These are phyloP conservation scores for Leptopilina clavipes DNA, from an alignment of 1,140 invertebrate species.

Conservation along the genomic window DNA sequence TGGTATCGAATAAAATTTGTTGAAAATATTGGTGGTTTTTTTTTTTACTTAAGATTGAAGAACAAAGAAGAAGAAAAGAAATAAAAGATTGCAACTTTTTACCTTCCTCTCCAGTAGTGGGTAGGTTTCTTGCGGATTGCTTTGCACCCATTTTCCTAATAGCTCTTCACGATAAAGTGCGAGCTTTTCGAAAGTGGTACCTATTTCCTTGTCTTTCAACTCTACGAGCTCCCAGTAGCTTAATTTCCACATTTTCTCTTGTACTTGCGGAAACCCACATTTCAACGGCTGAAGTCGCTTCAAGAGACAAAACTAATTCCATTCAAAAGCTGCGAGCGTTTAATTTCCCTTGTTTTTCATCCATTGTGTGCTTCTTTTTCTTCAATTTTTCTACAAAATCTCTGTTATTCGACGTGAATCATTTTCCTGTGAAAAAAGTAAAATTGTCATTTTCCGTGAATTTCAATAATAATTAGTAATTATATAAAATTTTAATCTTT, in stretches of 20 bases:
- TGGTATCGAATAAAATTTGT: no score
- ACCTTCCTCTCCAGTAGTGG: conserved; percentile 71
- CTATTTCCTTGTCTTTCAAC: conserved; percentile 32
- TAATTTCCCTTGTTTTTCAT: neutral
- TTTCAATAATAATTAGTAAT: neutral
- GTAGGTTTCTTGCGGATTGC: conserved; percentile 65
- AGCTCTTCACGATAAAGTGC: conserved; percentile 47
- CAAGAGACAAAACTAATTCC: conserved; percentile 10
- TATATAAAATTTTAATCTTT: no score
- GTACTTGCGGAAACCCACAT: neutral
- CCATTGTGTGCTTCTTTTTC: neutral
- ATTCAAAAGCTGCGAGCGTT: neutral
- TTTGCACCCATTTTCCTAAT: conserved; percentile 68
- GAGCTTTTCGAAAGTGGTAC: conserved; percentile 24
- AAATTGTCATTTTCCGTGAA: neutral
- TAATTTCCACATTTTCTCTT: neutral
- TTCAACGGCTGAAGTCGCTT: neutral
- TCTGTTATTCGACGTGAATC: neutral
- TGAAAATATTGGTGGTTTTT: neutral
- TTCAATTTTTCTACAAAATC: neutral
- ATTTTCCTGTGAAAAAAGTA: neutral
- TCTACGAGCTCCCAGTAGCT: conserved; percentile 24
- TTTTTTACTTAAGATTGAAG: neutral
- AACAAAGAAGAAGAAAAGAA: no score
- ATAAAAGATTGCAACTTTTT: conserved; percentile 43